Percentiles rank a stretch among this genome's conserved stretches.
Evolutionary conservation across 2,113 vertebrate genomes (phyloP).

Genomic region (Hylia prasina): DNA sequence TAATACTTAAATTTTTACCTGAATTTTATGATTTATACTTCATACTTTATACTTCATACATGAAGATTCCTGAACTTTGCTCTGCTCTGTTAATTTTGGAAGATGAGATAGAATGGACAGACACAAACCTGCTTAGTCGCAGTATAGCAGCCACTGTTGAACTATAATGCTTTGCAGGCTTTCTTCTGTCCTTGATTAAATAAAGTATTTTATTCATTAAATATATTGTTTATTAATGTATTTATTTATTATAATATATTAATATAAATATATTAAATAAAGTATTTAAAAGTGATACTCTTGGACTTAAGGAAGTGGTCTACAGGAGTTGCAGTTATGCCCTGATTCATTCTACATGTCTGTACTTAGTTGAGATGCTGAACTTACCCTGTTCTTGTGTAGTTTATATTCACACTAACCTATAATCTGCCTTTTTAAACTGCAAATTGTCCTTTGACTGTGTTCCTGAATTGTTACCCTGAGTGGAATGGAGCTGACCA

Average conservation of each 20-base stretch:
- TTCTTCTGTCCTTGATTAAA: neutral
- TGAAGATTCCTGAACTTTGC: neutral
- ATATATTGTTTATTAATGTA: no score
- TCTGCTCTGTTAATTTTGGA: neutral
- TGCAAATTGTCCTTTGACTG: neutral
- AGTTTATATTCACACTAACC: neutral
- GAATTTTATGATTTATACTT: neutral
- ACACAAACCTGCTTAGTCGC: neutral
- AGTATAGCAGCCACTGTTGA: neutral
- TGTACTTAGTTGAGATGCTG: neutral
- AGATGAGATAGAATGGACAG: neutral
- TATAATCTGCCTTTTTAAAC: neutral
- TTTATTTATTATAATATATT: no score
- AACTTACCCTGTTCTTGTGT: neutral
- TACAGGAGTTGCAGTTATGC: neutral
- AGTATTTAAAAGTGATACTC: neutral
- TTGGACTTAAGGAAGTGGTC: neutral
- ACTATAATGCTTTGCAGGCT: neutral
- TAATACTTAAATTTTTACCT: neutral
- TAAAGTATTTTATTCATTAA: neutral
- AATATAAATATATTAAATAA: no score
- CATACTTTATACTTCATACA: neutral
- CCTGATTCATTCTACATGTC: neutral
- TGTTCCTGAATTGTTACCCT: neutral
- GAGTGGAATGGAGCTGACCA: neutral